These are phyloP conservation scores for Myotis pilosus DNA, from an alignment of 2,797 vertebrate genomes.

Conservation along the genomic window DNA sequence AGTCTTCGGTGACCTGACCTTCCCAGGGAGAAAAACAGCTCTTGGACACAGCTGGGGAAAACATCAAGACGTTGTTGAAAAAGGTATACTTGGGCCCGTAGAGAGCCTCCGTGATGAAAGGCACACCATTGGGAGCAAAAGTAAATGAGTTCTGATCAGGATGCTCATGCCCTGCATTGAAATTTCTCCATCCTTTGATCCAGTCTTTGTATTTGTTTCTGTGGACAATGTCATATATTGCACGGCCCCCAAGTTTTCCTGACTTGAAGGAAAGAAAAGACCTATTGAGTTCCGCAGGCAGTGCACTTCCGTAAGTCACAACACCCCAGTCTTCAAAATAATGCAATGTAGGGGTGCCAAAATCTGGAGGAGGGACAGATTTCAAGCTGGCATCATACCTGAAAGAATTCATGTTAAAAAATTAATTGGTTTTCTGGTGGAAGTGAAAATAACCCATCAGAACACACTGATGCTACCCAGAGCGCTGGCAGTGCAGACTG, in stretches of 20 bases:
- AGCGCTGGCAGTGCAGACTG: fast-evolving
- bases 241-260: conserved; percentile 96
- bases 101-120: conserved; percentile 96
- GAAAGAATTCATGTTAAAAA: conserved; percentile 55
- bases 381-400: conserved; percentile 94
- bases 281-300: conserved; percentile 90
- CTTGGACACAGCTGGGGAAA: conserved; percentile 88
- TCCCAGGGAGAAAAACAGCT: conserved; percentile 96
- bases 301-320: conserved; percentile 94
- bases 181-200: conserved; percentile 97
- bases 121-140: conserved; percentile 94
- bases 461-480: neutral
- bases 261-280: conserved; percentile 98
- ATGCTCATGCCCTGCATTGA: conserved; percentile 97
- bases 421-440: conserved; percentile 4
- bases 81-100: conserved; percentile 98
- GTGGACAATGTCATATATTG: conserved; percentile 98
- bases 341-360: conserved; percentile 90
- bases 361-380: conserved; percentile 91
- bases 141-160: conserved; percentile 98
- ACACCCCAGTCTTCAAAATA: conserved; percentile 99
- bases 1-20: conserved; percentile 96
- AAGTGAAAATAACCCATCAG: neutral
- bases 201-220: conserved; percentile 95
- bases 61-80: conserved; percentile 95